Base-by-base conservation (phyloP, 2,113 vertebrate species). In the Otus sunia region DNA sequence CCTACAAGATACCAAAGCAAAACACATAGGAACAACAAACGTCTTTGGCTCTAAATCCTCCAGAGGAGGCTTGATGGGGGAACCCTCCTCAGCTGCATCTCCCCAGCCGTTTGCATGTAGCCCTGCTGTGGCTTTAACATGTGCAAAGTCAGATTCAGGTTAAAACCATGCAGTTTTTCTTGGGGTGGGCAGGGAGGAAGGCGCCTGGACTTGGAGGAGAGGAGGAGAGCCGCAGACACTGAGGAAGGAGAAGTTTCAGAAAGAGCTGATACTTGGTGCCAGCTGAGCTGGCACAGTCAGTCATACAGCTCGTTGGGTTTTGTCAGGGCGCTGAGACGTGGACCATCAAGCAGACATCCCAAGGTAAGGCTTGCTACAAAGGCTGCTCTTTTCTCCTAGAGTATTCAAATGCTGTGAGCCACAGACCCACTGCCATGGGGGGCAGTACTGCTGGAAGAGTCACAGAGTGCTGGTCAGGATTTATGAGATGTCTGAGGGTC, bases 1-100 rank as follows among this genome's bases (percentile, higher is more conserved):
- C 72, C 43, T 4, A 77, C 4, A 10, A 89, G 86, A 95, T 92
- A 94, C 68, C 68, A 94, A 84, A 95, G 86, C 66, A 96, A 96
- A 96, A 86, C 59, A 90, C 71, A 83, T 3, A 25, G 49, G 56
- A 39, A 92, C 79, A 60, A 94, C 72, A 91, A 96, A 56, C 21
- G 3, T 91, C 72, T 84, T 88, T 84, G 86, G 79, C 86, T 97
- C 53, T 66, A 49, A 66, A 60, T 37, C 45, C 1, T 80, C 26
- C 43, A 34, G 14, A 86, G 53, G 47, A 56, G 45, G 55, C 60
- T 90, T 43, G 79, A n/a, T 74, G 83, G 73, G 82, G 82, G 83
- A 96, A 86, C 36, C 72, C 64, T 90, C 27, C 43, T 84, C 66
- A 39, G 79, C 90, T 81, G 56, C 62, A 32, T 26, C 50, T 94